A percentile compares a stretch with the other conserved stretches of the same genome.
Evolutionary conservation across 2,888 invertebrate species (phyloP).

Genomic region (Hirtodrosophila confusa): DNA sequence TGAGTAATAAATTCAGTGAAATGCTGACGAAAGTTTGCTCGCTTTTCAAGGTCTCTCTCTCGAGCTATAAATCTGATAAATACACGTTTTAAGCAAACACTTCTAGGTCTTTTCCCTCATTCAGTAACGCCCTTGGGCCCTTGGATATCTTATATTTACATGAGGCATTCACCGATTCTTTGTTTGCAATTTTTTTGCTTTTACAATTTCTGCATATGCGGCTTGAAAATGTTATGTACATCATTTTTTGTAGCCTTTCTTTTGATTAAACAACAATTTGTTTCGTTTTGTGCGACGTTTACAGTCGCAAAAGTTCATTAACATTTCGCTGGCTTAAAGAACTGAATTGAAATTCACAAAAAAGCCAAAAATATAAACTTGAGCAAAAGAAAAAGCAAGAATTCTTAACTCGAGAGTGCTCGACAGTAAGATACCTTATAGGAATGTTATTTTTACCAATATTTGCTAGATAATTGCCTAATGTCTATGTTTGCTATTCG

Average conservation of each 20-base stretch:
- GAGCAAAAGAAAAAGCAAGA: constrained; percentile 8
- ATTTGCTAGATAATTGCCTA: too few relatives aligned
- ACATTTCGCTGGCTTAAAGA: constrained; percentile 44
- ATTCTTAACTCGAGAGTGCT: too few relatives aligned
- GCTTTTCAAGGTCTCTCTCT: constrained; percentile 3
- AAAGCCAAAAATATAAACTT: not conserved
- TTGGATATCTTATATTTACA: constrained; percentile 33
- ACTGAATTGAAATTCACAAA: constrained; percentile 8
- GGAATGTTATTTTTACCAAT: too few relatives aligned
- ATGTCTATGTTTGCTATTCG: too few relatives aligned
- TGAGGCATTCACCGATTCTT: constrained; percentile 41
- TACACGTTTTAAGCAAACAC: constrained; percentile 21
- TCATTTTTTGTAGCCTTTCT: constrained; percentile 56
- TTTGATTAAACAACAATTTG: constrained; percentile 46
- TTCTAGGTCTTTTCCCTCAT: constrained; percentile 22
- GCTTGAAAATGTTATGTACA: constrained; percentile 40
- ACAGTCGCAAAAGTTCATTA: constrained; percentile 71
- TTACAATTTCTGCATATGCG: constrained; percentile 47
- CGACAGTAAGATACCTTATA: too few relatives aligned
- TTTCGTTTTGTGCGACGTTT: constrained; percentile 41
- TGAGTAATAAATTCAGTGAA: constrained; percentile 42
- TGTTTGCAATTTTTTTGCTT: constrained; percentile 28
- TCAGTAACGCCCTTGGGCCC: constrained; percentile 28
- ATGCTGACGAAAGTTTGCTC: constrained; percentile 11
- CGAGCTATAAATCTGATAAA: too few relatives aligned